Evolutionary conservation across 2,797 vertebrate genomes (phyloP).

Genomic region (Hydrolagus colliei): DNA sequence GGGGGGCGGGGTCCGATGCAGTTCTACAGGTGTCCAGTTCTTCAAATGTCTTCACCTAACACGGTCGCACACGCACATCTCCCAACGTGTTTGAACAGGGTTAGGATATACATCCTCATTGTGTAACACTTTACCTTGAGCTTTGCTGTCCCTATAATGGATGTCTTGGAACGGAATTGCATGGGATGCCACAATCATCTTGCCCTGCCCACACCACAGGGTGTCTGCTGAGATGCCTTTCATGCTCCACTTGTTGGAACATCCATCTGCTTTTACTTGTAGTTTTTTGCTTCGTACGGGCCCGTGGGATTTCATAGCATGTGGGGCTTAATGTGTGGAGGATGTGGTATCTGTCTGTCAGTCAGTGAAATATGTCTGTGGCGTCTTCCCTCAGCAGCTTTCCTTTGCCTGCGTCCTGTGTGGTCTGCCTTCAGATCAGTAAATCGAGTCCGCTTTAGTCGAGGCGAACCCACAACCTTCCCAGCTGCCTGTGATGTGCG

Average conservation of each 20-base stretch:
- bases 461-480: slow-evolving; percentile 1
- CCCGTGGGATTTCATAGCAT: slow-evolving; percentile 52
- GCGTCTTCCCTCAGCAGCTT: slow-evolving; percentile 42
- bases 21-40: too few species aligned
- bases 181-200: slow-evolving; percentile 35
- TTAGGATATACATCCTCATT: too few species aligned
- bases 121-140: too few species aligned
- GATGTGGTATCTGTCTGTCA: slow-evolving; percentile 67
- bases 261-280: slow-evolving; percentile 71
- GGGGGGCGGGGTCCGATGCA: too few species aligned
- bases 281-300: slow-evolving; percentile 62
- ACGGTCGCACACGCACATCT: too few species aligned
- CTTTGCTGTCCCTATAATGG: not conserved
- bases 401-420: slow-evolving; percentile 55
- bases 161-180: not conserved
- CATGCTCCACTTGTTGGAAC: slow-evolving; percentile 50
- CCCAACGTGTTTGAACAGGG: too few species aligned
- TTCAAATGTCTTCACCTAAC: too few species aligned
- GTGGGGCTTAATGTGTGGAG: slow-evolving; percentile 47
- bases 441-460: slow-evolving; percentile 37
- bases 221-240: slow-evolving; percentile 47
- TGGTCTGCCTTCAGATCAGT: slow-evolving; percentile 48
- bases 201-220: slow-evolving; percentile 41
- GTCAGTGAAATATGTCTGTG: slow-evolving; percentile 66
- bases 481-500: slow-evolving; percentile 24